These are phyloP conservation scores for Rhinichthys osculus DNA, from an alignment of 2,797 vertebrate species.

Conservation along the genomic window DNA sequence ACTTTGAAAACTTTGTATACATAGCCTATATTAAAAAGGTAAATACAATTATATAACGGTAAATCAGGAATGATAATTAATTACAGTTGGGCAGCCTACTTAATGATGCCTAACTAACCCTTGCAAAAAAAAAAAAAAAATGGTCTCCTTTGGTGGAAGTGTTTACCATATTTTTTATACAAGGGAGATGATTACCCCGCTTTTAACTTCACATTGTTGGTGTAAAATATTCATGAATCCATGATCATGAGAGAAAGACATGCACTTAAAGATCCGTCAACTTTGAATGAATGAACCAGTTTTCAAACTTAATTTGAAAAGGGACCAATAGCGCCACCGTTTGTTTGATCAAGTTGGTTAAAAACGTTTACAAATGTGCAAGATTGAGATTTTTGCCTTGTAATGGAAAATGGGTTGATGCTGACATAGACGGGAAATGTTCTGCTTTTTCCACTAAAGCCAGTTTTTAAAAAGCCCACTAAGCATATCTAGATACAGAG, in stretches of 20 bases:
- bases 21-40: neutral
- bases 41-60: neutral
- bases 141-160: neutral
- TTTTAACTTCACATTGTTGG: neutral
- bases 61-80: neutral
- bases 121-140: neutral
- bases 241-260: neutral
- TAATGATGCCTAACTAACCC: neutral
- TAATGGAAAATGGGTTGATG: conserved; percentile 43
- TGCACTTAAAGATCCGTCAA: neutral
- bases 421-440: neutral
- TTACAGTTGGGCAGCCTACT: neutral
- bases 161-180: neutral
- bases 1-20: neutral
- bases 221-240: neutral
- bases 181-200: neutral
- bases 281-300: conserved; percentile 31
- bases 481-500: neutral
- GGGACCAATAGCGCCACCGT: conserved; percentile 33
- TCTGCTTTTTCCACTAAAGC: neutral
- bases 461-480: neutral
- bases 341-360: conserved; percentile 10
- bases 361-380: neutral
- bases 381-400: neutral
- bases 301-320: neutral